Base-by-base conservation (phyloP, 2,113 vertebrate species). In the Ceyx margarethae region DNA sequence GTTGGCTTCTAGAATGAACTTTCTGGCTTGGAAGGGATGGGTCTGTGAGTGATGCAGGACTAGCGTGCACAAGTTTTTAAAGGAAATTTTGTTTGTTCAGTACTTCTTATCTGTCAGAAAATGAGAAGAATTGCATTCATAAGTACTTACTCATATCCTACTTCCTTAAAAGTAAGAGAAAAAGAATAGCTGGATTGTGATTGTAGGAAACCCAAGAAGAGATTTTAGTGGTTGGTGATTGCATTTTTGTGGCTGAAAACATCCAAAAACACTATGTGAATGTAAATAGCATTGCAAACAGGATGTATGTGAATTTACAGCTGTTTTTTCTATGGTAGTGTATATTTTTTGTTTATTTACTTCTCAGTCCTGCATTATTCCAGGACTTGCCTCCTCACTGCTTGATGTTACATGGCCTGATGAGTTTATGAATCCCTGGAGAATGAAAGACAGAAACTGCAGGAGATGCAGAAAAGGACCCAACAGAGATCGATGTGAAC, bases 91-190 rank as follows among this genome's bases (percentile, higher is more conserved):
- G 87, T 88, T 86, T 84, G 60, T 81, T 90, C 83, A 25, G 19
- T 87, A 35, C n/a, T 85, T 54, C 56, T 93, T 92, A 80, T 75
- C 89, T 84, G 53, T 69, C 87, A 80, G 84, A 79, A 94, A 94
- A 85, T 1, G 6, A 85, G 60, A 64, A 80, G 73, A 76, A 64
- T 85, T 92, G 79, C 91, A 93, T 95, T 94, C 71, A 18, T 92
- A 80, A 94, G 40, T 87, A 86, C 87, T 96, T 94, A 91, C 73
- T 93, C 88, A 88, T 15, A 94, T 90, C 92, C 83, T 88, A 58
- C 62, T 6, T 79, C 83, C 65, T 90, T 60, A 82, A 89, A 93
- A 86, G 54, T 33, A 54, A 54, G 35, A 69, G 56, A 40, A 65
- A 89, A 87, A 89, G 45, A 94, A 95, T 57, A 28, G 10, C 45